Evolutionary conservation across 2,888 invertebrate species (phyloP).

Genomic region (Drosophila limbata): DNA sequence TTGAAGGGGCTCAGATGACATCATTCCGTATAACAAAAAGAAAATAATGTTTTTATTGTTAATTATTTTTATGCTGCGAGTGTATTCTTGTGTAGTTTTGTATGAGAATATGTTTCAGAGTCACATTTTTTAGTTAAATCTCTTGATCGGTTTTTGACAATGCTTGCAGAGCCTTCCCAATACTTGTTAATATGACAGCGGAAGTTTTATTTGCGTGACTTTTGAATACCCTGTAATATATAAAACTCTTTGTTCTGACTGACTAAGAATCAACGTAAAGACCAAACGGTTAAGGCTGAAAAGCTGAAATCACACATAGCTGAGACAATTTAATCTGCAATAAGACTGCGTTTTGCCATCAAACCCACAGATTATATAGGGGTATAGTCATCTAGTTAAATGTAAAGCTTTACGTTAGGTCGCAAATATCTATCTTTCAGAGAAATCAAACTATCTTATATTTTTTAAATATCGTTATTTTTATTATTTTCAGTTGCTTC

Average conservation of each 20-base stretch:
- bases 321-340: too few species aligned
- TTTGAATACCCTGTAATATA: neutral
- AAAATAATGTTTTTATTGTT: neutral
- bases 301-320: too few species aligned
- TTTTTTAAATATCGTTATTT: neutral
- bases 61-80: neutral
- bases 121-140: neutral
- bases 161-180: constrained; percentile 12
- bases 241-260: too few species aligned
- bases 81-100: constrained; percentile 13
- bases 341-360: too few species aligned
- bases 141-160: neutral
- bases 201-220: neutral
- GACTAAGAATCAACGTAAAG: too few species aligned
- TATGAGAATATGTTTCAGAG: neutral
- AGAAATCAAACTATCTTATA: neutral
- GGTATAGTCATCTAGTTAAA: too few species aligned
- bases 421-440: too few species aligned
- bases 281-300: too few species aligned
- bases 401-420: too few species aligned
- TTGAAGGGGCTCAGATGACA: neutral
- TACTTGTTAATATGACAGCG: neutral
- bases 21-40: neutral
- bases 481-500: neutral
- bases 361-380: too few species aligned